Evolutionary conservation across 2,113 vertebrate species (phyloP).

Genomic region (Dipodomys merriami): DNA sequence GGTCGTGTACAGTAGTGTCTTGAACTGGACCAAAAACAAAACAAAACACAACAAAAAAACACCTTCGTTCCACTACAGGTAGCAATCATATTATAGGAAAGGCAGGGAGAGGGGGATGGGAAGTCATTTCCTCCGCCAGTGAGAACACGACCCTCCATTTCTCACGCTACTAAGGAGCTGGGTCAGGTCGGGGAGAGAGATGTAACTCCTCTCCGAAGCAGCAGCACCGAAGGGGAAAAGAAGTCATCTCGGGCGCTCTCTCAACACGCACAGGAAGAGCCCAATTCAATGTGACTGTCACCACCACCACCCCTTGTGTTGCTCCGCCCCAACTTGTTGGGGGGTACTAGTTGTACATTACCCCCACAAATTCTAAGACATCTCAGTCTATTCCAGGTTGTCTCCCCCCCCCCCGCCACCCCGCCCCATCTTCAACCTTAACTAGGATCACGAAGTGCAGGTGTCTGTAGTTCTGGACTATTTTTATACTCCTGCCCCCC

Average conservation of each 20-base stretch:
- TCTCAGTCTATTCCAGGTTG: conserved; percentile 18
- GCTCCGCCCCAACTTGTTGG: conserved; percentile 57
- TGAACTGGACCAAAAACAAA: neutral
- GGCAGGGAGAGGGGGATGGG: neutral
- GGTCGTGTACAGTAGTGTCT: neutral
- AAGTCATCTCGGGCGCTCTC: conserved; percentile 54
- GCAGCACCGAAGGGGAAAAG: conserved; percentile 53
- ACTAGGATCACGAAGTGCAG: conserved; percentile 41
- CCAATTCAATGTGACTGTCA: conserved; percentile 49
- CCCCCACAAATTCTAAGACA: neutral
- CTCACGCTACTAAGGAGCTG: neutral
- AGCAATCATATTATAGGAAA: neutral
- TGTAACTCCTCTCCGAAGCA: conserved; percentile 13
- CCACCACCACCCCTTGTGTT: conserved; percentile 45
- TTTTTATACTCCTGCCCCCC: neutral
- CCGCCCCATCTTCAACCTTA: neutral
- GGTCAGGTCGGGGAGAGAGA: conserved; percentile 24
- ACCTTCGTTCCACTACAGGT: conserved; percentile 3
- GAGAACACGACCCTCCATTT: neutral
- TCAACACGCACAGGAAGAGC: conserved; percentile 70
- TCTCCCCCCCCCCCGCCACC: neutral
- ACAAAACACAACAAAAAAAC: conserved; percentile 22
- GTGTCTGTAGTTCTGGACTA: conserved; percentile 62
- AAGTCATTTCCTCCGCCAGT: neutral
- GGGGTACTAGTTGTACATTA: neutral